A percentile compares a stretch with the other conserved stretches of the same genome.
Evolutionary conservation across 2,113 vertebrate species (phyloP).

Genomic region (Opisthocomus hoazin): DNA sequence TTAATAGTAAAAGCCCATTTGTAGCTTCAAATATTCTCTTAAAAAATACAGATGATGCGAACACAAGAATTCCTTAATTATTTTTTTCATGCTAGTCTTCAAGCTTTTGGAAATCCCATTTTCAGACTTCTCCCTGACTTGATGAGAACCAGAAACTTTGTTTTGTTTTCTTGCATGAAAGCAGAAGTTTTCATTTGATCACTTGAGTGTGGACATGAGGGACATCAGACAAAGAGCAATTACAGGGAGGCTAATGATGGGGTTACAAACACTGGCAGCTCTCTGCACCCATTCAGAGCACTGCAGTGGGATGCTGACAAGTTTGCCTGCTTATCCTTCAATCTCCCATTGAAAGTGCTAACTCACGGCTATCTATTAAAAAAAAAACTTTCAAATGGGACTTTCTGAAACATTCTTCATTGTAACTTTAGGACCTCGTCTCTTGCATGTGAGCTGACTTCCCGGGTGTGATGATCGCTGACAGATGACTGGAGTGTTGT

Average conservation of each 20-base stretch:
- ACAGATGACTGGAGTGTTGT: neutral
- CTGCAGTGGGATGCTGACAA: neutral
- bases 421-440: neutral
- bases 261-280: neutral
- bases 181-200: neutral
- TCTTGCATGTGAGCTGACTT: neutral
- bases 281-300: neutral
- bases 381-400: neutral
- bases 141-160: neutral
- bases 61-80: neutral
- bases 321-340: neutral
- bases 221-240: neutral
- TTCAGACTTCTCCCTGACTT: neutral
- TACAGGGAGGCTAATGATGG: neutral
- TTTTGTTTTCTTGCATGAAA: neutral
- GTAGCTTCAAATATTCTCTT: neutral
- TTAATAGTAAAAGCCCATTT: neutral
- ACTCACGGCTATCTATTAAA: neutral
- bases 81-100: neutral
- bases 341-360: neutral
- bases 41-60: neutral
- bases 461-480: neutral
- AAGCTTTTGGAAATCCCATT: neutral
- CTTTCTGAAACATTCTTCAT: neutral
- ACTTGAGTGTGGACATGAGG: neutral